phyloP scores from a whole-genome alignment of 2,113 vertebrate genomes.

The Poeciliopsis prolifica region DNA sequence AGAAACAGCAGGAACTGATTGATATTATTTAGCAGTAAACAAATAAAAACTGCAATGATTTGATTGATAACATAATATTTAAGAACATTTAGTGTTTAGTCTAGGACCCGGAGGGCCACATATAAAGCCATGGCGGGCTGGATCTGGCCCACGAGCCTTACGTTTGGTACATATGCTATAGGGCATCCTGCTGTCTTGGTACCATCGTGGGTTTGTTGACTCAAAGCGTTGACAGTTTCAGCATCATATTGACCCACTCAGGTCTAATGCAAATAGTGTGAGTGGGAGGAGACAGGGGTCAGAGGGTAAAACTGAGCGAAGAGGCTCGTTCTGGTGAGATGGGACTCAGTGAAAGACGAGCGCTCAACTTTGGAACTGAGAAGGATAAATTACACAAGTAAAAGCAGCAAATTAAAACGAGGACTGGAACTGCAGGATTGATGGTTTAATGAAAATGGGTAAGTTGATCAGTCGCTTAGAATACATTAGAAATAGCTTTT shows the following conservation, averaged over 20 bases:
- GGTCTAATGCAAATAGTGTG: slow-evolving; percentile 7
- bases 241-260: slow-evolving; percentile 1
- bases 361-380: background rate
- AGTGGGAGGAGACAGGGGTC: slow-evolving; percentile 53
- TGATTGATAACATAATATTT: no score
- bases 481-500: no score
- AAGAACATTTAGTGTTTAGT: no score
- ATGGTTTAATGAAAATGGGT: slow-evolving; percentile 38
- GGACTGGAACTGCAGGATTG: background rate
- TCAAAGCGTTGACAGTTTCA: slow-evolving; percentile 34
- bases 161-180: no score
- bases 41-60: no score
- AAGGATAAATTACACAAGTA: background rate
- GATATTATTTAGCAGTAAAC: no score
- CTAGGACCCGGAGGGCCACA: no score
- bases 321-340: slow-evolving; percentile 15
- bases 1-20: no score
- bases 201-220: background rate
- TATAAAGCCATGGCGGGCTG: no score
- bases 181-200: background rate
- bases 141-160: no score
- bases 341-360: slow-evolving; percentile 6
- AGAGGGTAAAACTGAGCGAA: slow-evolving; percentile 23
- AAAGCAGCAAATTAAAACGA: background rate
- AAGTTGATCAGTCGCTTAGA: slow-evolving; percentile 12